Evolutionary conservation across 2,113 vertebrate species (phyloP), one percentile per base, ranked within the genome.

Genomic region (Nanorana parkeri): DNA sequence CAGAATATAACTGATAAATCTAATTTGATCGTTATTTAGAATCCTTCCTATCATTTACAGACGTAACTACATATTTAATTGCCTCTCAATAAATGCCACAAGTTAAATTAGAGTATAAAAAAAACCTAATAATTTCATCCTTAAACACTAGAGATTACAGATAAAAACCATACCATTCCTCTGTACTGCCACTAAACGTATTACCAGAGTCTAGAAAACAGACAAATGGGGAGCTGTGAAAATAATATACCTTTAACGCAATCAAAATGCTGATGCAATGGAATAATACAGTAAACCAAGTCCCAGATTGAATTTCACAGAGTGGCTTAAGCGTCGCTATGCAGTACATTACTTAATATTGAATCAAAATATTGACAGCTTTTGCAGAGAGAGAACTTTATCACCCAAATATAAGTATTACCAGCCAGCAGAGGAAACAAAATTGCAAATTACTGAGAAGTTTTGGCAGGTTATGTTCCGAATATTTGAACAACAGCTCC

Each of bases 241-340:
- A 66, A 78, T 54, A 67, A 68, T 58, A 64, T 52, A 58, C 47
- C 7, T 17, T 26, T 66, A 78, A 78, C 41, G 15, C 19, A 54
- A 78, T 78, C 77, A 78, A 78, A 78, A 78, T 78, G 64, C 77
- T 78, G 77, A 68, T 68, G 77, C 77, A 17, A 41, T 55, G 77
- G 19, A 68, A 78, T 68, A 36, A 58, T 68, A 68, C 28, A 32
- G 64, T 23, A 58, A 56, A 56, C 17, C 1, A 47, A 58, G 26
- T 56, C 77, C 77, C 77, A 68, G 64, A 78, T 68, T 67, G 41
- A 78, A 78, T 78, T 67, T 78, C 51, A 66, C 32, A 10, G 64
- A 41, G 65, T 51, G 17, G 51, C 64, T 28, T 78, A 56, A 56
- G 64, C 77, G 29, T 55, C 28, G 20, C 52, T 26, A 55, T 68